A percentile compares a stretch with the other conserved stretches of the same genome.
phyloP scores from a whole-genome alignment of 2,113 vertebrate genomes.

The Gallinago undulata region DNA sequence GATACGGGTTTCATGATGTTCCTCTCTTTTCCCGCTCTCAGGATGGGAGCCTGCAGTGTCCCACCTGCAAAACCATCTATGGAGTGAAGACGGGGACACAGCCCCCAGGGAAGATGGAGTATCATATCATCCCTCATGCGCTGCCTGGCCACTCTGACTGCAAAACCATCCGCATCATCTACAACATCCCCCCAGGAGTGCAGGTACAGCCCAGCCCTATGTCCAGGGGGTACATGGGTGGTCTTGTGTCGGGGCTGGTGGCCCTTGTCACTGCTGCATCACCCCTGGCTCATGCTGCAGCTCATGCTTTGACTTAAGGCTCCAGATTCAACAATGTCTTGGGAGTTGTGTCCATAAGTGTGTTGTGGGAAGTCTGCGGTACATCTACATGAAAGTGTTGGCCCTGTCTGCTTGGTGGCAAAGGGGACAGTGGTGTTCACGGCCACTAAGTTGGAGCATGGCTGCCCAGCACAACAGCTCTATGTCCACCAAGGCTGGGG shows the following conservation, averaged over 20 bases:
- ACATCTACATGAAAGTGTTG: fast-evolving
- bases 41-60: conserved; percentile 97
- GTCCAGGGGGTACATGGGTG: neutral
- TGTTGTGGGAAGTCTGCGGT: neutral
- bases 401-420: neutral
- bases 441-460: neutral
- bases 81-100: conserved; percentile 96
- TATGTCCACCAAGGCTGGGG: neutral
- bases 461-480: neutral
- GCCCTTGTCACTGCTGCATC: neutral
- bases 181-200: conserved; percentile 91
- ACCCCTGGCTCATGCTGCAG: neutral
- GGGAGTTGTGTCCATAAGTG: neutral
- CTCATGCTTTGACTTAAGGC: neutral
- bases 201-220: conserved; percentile 76
- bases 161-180: conserved; percentile 95
- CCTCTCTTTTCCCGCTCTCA: conserved; percentile 30
- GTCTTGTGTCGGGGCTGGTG: neutral
- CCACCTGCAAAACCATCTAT: conserved; percentile 96
- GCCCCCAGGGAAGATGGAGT: conserved; percentile 96
- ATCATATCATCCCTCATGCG: conserved; percentile 93
- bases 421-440: neutral
- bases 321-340: neutral
- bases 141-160: conserved; percentile 91
- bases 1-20: neutral